These are phyloP conservation scores for Venustoraphidia nigricollis DNA, from an alignment of 2,888 invertebrate genomes.

Conservation along the genomic window DNA sequence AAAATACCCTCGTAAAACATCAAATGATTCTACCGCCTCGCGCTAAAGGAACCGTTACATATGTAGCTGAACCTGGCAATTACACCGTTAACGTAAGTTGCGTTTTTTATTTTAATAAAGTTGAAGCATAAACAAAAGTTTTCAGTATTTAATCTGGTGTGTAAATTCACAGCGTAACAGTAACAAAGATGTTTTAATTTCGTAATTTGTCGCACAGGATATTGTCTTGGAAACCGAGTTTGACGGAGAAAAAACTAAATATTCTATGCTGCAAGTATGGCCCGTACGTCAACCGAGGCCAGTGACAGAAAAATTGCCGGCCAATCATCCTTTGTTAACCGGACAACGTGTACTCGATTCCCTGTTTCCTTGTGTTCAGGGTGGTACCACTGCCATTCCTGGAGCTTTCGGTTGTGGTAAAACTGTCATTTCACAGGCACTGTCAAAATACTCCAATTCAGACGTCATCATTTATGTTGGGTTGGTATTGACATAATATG, in stretches of 20 bases:
- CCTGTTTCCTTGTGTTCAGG: slow-evolving; percentile 97
- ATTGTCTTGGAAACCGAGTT: slow-evolving; percentile 96
- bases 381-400: slow-evolving; percentile 97
- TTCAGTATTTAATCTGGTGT: too few species aligned
- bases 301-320: slow-evolving; percentile 92
- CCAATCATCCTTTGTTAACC: slow-evolving; percentile 94
- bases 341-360: slow-evolving; percentile 97
- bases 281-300: slow-evolving; percentile 97
- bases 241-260: slow-evolving; percentile 84
- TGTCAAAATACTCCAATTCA: slow-evolving; percentile 99
- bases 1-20: slow-evolving; percentile 96
- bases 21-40: slow-evolving; percentile 89
- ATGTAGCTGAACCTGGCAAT: slow-evolving; percentile 83
- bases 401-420: slow-evolving; percentile 99
- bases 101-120: background rate
- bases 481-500: background rate
- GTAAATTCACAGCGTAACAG: background rate
- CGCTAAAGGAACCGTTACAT: slow-evolving; percentile 92
- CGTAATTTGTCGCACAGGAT: slow-evolving; percentile 43
- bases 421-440: slow-evolving; percentile 98
- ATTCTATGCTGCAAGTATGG: slow-evolving; percentile 98
- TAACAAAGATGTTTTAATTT: background rate
- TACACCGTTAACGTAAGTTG: slow-evolving; percentile 78
- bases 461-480: slow-evolving; percentile 98
- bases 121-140: too few species aligned